Evolutionary conservation across 2,113 vertebrate genomes (phyloP).

Genomic region (Leptobrachium ailaonicum): DNA sequence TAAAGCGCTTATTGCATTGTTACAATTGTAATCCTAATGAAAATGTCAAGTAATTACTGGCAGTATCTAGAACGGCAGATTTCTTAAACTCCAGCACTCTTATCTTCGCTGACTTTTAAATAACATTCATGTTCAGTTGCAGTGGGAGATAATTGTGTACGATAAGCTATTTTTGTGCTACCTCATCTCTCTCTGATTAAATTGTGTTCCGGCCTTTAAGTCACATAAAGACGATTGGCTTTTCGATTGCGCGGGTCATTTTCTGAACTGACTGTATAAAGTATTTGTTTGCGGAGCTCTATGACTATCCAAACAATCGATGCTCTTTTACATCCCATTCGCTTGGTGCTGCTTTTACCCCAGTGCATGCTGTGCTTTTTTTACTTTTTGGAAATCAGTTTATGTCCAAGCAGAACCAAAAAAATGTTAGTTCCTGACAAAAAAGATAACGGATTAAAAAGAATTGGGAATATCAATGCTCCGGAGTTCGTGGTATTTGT

Average conservation of each 20-base stretch:
- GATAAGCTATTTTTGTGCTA: neutral
- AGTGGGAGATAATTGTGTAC: slow-evolving; percentile 21
- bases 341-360: too few relatives aligned
- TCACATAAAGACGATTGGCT: neutral
- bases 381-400: too few relatives aligned
- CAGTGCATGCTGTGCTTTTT: too few relatives aligned
- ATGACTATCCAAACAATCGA: neutral
- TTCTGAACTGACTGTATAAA: neutral
- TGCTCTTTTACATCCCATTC: neutral
- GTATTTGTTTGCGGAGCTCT: neutral
- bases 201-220: neutral
- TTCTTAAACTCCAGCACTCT: slow-evolving; percentile 6
- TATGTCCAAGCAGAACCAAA: too few relatives aligned
- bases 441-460: too few relatives aligned
- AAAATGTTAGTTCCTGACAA: too few relatives aligned
- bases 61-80: neutral
- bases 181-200: slow-evolving; percentile 23
- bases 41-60: slow-evolving; percentile 45
- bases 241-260: neutral
- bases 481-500: too few relatives aligned
- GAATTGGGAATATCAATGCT: too few relatives aligned
- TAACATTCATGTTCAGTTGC: slow-evolving; percentile 39
- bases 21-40: slow-evolving; percentile 27
- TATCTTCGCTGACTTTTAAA: slow-evolving; percentile 47
- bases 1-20: neutral